Percentiles rank a stretch among this genome's conserved stretches.
Evolutionary conservation across 1,140 invertebrate genomes (phyloP).

Genomic region (Myzus persicae): DNA sequence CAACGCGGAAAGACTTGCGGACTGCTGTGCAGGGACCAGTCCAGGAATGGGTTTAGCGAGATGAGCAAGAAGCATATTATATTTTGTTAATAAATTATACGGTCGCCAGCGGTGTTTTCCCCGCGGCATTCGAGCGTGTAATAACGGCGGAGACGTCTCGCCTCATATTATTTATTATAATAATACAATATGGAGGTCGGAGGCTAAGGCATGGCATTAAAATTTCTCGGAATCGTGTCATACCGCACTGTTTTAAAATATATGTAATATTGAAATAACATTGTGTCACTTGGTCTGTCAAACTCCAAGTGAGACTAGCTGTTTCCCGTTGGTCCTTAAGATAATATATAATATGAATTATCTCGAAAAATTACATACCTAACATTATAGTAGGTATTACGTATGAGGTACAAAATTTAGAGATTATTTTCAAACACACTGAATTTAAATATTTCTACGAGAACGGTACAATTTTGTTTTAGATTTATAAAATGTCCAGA

Average conservation of each 20-base stretch:
- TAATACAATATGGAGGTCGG: background rate
- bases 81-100: slow-evolving; percentile 3
- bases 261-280: background rate
- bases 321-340: too few relatives aligned
- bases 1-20: background rate
- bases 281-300: background rate
- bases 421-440: too few relatives aligned
- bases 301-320: background rate
- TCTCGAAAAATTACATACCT: too few relatives aligned
- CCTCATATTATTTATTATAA: background rate
- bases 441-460: too few relatives aligned
- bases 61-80: background rate
- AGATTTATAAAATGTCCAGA: too few relatives aligned
- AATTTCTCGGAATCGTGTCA: background rate
- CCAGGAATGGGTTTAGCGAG: background rate
- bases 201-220: background rate
- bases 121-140: background rate
- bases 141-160: background rate
- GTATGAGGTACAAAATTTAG: too few relatives aligned
- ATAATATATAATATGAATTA: too few relatives aligned
- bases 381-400: too few relatives aligned
- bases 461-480: too few relatives aligned
- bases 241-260: background rate
- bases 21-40: background rate
- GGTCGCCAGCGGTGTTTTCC: background rate